These are phyloP conservation scores for Cromileptes altivelis DNA, from an alignment of 2,113 vertebrate genomes.

Conservation along the genomic window DNA sequence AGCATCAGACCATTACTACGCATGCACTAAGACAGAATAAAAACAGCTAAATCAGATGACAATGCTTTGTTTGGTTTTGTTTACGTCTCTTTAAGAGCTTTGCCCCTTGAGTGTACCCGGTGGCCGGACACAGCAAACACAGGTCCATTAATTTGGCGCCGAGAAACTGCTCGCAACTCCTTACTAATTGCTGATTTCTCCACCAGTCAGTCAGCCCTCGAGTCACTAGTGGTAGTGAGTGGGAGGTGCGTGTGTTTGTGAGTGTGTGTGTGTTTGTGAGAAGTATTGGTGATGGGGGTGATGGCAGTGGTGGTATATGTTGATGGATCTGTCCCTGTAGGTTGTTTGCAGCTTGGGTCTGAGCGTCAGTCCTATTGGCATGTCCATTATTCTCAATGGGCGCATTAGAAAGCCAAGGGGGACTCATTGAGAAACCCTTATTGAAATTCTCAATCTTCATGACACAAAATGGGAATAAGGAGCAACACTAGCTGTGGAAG, in stretches of 20 bases:
- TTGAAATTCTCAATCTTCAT: constrained; percentile 50
- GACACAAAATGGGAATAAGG: constrained; percentile 40
- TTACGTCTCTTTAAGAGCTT: constrained; percentile 50
- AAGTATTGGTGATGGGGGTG: constrained; percentile 24
- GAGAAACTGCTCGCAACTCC: constrained; percentile 45
- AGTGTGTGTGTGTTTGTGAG: constrained; percentile 6
- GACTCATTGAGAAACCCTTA: constrained; percentile 45
- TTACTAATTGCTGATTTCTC: constrained; percentile 53
- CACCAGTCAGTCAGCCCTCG: constrained; percentile 37
- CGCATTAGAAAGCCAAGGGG: constrained; percentile 33
- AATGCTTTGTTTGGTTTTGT: constrained; percentile 53
- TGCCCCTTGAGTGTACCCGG: constrained; percentile 22
- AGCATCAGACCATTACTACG: too few species aligned
- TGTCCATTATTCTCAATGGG: constrained; percentile 49
- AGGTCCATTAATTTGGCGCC: constrained; percentile 54
- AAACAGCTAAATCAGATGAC: background rate
- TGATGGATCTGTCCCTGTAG: constrained; percentile 12
- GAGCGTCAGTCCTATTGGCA: constrained; percentile 35
- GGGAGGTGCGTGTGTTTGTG: constrained; percentile 28
- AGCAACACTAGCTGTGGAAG: background rate
- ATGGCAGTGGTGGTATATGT: background rate
- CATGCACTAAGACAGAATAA: background rate
- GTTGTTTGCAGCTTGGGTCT: background rate
- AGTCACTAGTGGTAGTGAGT: constrained; percentile 47
- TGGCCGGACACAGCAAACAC: constrained; percentile 38